Conservation (phyloP, 1,140 invertebrate species). For the Drosophila ironensis region DNA sequence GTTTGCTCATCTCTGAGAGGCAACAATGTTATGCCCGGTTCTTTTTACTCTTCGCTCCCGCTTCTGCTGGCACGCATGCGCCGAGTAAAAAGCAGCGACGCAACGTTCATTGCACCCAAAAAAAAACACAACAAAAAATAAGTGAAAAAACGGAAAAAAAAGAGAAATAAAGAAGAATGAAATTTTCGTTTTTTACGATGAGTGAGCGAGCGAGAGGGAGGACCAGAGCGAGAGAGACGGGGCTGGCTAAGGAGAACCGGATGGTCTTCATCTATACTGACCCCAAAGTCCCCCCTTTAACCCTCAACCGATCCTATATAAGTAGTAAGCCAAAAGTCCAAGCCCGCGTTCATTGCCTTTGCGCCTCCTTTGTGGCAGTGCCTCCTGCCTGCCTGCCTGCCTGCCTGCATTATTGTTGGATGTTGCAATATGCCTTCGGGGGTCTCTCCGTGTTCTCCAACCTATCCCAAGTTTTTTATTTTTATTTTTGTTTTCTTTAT, state of each 20-base stretch:
- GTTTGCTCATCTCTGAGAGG: slow-evolving; percentile 33
- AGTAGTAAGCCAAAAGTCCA: slow-evolving; percentile 17
- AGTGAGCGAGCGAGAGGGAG: slow-evolving; percentile 1
- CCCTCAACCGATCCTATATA: not conserved
- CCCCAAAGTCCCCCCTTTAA: slow-evolving; percentile 7
- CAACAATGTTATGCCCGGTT: slow-evolving; percentile 50
- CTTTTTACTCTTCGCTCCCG: slow-evolving; percentile 16
- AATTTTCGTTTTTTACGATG: slow-evolving; percentile 56
- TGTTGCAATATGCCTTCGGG: slow-evolving; percentile 58
- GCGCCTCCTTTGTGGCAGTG: too few species aligned
- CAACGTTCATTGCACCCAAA: slow-evolving; percentile 78
- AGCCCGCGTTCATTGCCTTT: slow-evolving; percentile 29
- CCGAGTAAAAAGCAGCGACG: slow-evolving; percentile 38
- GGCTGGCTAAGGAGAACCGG: slow-evolving; percentile 51
- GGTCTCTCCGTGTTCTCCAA: slow-evolving; percentile 56
- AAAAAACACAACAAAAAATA: slow-evolving; percentile 47
- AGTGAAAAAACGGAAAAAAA: slow-evolving; percentile 35
- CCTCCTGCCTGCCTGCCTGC: too few species aligned
- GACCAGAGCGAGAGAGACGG: not conserved
- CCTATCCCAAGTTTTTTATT: slow-evolving; percentile 66
- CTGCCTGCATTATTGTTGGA: slow-evolving; percentile 42
- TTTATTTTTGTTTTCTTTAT: not conserved
- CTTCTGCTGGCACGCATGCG: slow-evolving; percentile 61
- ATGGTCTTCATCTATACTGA: slow-evolving; percentile 52
- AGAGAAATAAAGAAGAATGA: slow-evolving; percentile 67